phyloP scores from a whole-genome alignment of 92 coral and sea anemone genomes.

The Metridium senile region DNA sequence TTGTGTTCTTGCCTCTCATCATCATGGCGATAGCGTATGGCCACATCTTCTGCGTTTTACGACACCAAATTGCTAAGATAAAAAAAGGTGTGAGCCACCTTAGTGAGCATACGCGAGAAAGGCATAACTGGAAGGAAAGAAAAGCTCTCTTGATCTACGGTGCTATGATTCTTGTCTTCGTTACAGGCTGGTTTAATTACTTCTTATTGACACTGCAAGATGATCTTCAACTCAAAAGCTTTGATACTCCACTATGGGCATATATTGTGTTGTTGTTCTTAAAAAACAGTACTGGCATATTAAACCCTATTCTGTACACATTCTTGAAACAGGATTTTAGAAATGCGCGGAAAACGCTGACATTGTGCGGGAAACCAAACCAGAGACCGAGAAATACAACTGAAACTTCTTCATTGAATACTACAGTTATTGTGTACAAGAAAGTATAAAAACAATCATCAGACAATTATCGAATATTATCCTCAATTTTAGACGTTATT shows the following conservation, averaged over 20 bases:
- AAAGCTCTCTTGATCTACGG: slow-evolving; percentile 63
- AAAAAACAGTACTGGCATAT: slow-evolving; percentile 57
- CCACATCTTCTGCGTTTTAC: slow-evolving; percentile 59
- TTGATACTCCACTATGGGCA: slow-evolving; percentile 57
- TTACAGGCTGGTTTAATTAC: slow-evolving; percentile 76
- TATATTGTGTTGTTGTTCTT: slow-evolving; percentile 38
- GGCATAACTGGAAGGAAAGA: slow-evolving; percentile 63
- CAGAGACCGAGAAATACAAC: neutral
- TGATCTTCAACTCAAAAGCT: slow-evolving; percentile 31
- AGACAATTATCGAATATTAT: too few relatives aligned
- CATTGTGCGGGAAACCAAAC: neutral
- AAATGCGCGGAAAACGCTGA: slow-evolving; percentile 43
- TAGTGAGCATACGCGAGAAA: slow-evolving; percentile 28
- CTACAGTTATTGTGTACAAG: neutral
- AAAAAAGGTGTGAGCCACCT: slow-evolving; percentile 57
- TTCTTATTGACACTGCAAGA: slow-evolving; percentile 55
- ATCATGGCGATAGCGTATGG: slow-evolving; percentile 67
- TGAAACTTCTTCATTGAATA: neutral
- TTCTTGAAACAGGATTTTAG: slow-evolving; percentile 77
- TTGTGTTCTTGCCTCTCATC: slow-evolving; percentile 58
- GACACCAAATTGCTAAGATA: slow-evolving; percentile 54
- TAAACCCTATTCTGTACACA: slow-evolving; percentile 75
- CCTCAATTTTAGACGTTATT: neutral
- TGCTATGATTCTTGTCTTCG: slow-evolving; percentile 64
- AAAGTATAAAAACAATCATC: neutral